Evolutionary conservation across 2,113 vertebrate genomes (phyloP), one percentile per base, ranked within the genome.

Genomic region (Chloropsis cyanopogon): DNA sequence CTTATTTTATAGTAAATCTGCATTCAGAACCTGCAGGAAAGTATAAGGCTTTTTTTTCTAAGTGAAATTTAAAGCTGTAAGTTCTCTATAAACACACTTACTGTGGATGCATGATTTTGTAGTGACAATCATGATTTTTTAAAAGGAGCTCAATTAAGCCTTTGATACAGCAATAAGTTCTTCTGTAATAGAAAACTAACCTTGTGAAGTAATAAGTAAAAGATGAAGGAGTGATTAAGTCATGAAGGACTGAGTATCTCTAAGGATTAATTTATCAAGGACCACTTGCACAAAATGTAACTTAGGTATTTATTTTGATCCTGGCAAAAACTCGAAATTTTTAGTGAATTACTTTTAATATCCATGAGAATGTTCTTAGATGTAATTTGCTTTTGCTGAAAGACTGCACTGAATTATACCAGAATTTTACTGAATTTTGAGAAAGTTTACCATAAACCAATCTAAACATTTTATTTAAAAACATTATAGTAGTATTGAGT

Each of bases 1-100:
- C 97, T 98, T 98, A 98, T 97, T 98, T 98, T 97, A 98, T 98
- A 98, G 97, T 97, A 98, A 98, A 98, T 98, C 97, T 98, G 96
- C 97, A 98, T 98, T 98, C 97, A 98, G 92, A 97, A 97, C 92
- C 96, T 97, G 89, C 95, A 96, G 96, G 96, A 97, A 97, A 98
- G 97, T 97, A 95, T 96, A 96, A 97, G 90, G 75, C 92, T 95
- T 97, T 97, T 97, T 95, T 96, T 94, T 41, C 84, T 92, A 95
- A 97, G 91, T 97, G 93, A 98, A 97, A 96, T 98, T 97, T 97
- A 97, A 98, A 98, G 97, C 97, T 96, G 41, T 95, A 98, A 93
- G 90, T 97, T 98, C 96, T 93, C 95, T 97, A 60, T 92, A 97
- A 98, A 98, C 68, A 96, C 46, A 83, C 92, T 97, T 97, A 94